These are phyloP conservation scores for Enteromius mattozi DNA, from an alignment of 2,797 vertebrate genomes.

Conservation along the genomic window DNA sequence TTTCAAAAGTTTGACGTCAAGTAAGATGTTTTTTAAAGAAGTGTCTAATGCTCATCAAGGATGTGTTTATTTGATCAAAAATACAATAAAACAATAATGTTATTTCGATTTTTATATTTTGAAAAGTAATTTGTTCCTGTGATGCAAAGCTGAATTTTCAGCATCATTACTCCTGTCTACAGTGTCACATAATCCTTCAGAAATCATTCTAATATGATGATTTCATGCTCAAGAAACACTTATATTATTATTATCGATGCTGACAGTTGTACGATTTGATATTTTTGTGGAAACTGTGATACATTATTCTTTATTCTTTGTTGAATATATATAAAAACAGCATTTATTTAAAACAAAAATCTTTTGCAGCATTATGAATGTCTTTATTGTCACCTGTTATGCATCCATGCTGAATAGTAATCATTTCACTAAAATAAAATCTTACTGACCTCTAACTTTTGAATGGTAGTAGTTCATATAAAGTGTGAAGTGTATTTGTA, in stretches of 20 bases:
- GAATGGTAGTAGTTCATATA: not conserved
- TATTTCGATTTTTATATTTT: not conserved
- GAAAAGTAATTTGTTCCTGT: not conserved
- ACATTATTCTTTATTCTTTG: not conserved
- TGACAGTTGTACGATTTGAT: not conserved
- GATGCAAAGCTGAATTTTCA: slow-evolving; percentile 4
- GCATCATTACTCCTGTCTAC: not conserved
- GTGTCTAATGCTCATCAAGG: not conserved
- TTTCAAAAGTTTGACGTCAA: not conserved
- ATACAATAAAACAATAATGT: not conserved
- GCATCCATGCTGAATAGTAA: not conserved
- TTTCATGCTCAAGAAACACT: not conserved
- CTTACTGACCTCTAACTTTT: not conserved
- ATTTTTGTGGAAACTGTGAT: not conserved
- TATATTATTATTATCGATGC: not conserved
- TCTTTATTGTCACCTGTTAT: not conserved
- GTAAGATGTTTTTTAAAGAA: not conserved
- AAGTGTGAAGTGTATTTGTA: slow-evolving; percentile 10
- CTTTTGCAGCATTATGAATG: not conserved
- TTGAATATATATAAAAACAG: not conserved
- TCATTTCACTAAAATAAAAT: not conserved
- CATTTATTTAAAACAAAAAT: not conserved
- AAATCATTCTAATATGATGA: not conserved
- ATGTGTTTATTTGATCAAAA: not conserved
- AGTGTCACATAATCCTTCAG: not conserved